Conservation (phyloP, 2,797 vertebrate genomes). For the Myiotriccus ornatus region DNA sequence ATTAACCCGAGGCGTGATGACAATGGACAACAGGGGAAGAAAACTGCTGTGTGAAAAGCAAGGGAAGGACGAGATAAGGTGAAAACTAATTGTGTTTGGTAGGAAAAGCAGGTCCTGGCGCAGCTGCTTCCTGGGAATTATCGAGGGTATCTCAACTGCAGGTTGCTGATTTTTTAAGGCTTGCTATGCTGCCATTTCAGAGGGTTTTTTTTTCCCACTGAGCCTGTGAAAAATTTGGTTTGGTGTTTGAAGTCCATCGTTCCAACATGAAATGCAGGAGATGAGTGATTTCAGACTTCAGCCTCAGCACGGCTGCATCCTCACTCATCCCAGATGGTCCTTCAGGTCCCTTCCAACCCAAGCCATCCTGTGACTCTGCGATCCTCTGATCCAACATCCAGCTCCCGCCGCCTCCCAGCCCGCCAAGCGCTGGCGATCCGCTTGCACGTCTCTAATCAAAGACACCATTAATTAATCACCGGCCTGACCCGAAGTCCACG, state of each 20-base stretch:
- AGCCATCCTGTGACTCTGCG: background rate
- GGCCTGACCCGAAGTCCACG: background rate
- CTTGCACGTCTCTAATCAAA: background rate
- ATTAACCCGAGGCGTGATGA: fast-evolving
- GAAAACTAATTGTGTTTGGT: background rate
- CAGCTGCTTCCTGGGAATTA: background rate
- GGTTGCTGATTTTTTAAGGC: background rate
- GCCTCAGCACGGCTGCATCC: background rate
- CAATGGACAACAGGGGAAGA: background rate
- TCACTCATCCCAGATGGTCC: background rate
- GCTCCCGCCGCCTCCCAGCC: background rate
- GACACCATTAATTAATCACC: background rate
- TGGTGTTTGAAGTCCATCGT: background rate
- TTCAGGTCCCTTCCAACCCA: background rate
- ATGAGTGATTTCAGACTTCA: background rate
- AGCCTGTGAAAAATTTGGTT: background rate
- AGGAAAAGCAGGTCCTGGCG: background rate
- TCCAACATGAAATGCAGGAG: background rate
- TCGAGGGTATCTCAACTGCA: background rate
- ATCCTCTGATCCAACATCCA: background rate
- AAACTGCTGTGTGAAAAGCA: background rate
- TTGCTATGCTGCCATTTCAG: background rate
- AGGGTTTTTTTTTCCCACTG: background rate
- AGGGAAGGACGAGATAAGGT: background rate
- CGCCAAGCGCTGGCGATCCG: fast-evolving